A percentile compares a stretch with the other conserved stretches of the same genome.
These are phyloP conservation scores for Ibidorhyncha struthersii DNA, from an alignment of 2,113 vertebrate genomes.

Conservation along the genomic window DNA sequence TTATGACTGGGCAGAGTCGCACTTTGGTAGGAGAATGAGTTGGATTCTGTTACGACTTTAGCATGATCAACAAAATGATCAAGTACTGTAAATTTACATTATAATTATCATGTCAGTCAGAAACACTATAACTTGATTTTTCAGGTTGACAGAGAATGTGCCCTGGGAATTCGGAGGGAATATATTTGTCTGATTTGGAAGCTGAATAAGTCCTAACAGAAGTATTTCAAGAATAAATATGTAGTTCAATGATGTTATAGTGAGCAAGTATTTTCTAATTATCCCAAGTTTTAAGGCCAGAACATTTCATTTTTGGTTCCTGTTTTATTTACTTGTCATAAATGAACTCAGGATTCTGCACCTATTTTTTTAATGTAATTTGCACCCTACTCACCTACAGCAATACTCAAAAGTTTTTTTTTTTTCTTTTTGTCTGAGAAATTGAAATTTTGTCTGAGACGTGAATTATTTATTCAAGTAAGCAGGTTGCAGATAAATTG, in stretches of 20 bases:
- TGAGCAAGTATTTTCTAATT: constrained; percentile 25
- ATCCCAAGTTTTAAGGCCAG: background rate
- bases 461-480: background rate
- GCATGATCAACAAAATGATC: constrained; percentile 17
- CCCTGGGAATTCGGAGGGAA: background rate
- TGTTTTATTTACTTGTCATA: background rate
- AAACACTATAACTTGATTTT: constrained; percentile 37
- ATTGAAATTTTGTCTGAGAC: background rate
- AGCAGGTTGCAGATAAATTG: background rate
- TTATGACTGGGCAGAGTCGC: background rate
- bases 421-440: background rate
- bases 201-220: background rate
- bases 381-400: background rate
- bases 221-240: constrained; percentile 15
- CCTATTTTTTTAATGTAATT: background rate
- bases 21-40: background rate
- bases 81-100: constrained; percentile 10
- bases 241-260: background rate
- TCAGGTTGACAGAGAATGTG: background rate
- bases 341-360: background rate
- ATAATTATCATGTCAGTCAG: constrained; percentile 25
- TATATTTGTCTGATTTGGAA: constrained; percentile 21
- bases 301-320: background rate
- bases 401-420: background rate
- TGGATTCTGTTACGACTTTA: background rate